Conservation (phyloP, 2,797 vertebrate species). For the Nannoperca australis region DNA sequence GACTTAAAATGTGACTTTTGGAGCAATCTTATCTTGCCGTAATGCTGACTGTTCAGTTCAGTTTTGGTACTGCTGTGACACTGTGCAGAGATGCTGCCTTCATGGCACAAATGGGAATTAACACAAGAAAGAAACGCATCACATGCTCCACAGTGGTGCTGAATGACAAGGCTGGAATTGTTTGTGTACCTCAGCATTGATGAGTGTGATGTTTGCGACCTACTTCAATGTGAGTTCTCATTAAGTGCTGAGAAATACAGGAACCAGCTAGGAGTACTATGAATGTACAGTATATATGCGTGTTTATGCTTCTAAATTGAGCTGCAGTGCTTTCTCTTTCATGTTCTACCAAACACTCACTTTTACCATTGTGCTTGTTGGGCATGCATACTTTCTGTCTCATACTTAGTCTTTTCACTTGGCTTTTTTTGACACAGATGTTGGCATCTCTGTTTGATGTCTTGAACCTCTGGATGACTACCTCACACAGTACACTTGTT, state of each 20-base stretch:
- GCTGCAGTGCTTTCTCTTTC: conserved; percentile 41
- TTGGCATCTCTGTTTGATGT: conserved; percentile 40
- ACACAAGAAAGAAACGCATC: conserved; percentile 24
- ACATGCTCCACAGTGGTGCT: conserved; percentile 5
- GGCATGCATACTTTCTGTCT: conserved; percentile 16
- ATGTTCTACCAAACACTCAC: conserved; percentile 36
- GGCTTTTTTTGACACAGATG: conserved; percentile 1
- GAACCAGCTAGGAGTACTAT: conserved; percentile 21
- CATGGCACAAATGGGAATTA: conserved; percentile 5
- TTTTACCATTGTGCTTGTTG: conserved; percentile 22
- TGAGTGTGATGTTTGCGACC: conserved; percentile 53
- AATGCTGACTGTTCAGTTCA: neutral
- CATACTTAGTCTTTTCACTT: conserved; percentile 11
- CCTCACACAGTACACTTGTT: neutral
- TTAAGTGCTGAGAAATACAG: conserved; percentile 41
- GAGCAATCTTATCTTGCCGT: neutral
- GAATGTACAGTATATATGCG: conserved; percentile 29
- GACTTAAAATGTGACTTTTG: neutral
- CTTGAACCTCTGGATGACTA: conserved; percentile 34
- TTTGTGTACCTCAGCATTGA: conserved; percentile 40
- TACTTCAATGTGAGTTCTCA: conserved; percentile 52
- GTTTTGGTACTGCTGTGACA: neutral
- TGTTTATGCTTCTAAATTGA: conserved; percentile 48
- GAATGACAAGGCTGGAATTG: conserved; percentile 54
- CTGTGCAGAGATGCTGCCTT: neutral